Evolutionary conservation across 2,797 vertebrate genomes (phyloP).

Genomic region (Pseudochromis fuscus): DNA sequence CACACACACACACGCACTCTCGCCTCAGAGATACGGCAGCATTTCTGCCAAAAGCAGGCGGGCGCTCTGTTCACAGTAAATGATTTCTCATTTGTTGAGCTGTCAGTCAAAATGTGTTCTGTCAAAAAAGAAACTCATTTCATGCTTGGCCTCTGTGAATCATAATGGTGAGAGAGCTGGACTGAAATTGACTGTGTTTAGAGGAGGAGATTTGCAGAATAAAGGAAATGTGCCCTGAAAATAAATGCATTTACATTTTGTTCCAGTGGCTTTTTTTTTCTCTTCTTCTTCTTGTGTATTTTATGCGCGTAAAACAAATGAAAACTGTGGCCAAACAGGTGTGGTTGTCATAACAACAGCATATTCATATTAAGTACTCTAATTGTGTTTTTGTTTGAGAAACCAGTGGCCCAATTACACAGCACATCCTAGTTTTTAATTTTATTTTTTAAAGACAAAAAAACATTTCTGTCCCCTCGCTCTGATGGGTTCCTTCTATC

Average conservation of each 20-base stretch:
- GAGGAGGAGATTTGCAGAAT: constrained; percentile 54
- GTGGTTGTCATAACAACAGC: constrained; percentile 49
- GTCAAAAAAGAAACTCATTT: constrained; percentile 75
- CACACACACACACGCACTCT: constrained; percentile 30
- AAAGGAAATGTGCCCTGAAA: constrained; percentile 54
- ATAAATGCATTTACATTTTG: constrained; percentile 38
- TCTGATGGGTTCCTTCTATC: constrained; percentile 66
- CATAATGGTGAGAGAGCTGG: constrained; percentile 60
- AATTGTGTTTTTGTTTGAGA: constrained; percentile 18
- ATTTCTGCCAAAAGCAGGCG: constrained; percentile 67
- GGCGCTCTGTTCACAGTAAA: constrained; percentile 75
- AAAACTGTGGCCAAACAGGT: constrained; percentile 38
- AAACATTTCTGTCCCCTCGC: constrained; percentile 40
- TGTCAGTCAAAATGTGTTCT: constrained; percentile 77
- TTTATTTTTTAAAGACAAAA: constrained; percentile 29
- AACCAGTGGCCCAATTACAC: constrained; percentile 22
- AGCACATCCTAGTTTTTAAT: neutral
- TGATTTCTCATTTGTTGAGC: constrained; percentile 83
- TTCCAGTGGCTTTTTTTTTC: neutral
- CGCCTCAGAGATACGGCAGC: constrained; percentile 46
- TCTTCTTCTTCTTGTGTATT: neutral
- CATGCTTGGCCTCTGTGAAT: constrained; percentile 72
- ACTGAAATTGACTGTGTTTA: constrained; percentile 59
- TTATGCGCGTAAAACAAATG: constrained; percentile 9
- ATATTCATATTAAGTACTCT: constrained; percentile 31